Conservation (phyloP, 1,140 invertebrate genomes). For the Matsumurasca onukii region DNA sequence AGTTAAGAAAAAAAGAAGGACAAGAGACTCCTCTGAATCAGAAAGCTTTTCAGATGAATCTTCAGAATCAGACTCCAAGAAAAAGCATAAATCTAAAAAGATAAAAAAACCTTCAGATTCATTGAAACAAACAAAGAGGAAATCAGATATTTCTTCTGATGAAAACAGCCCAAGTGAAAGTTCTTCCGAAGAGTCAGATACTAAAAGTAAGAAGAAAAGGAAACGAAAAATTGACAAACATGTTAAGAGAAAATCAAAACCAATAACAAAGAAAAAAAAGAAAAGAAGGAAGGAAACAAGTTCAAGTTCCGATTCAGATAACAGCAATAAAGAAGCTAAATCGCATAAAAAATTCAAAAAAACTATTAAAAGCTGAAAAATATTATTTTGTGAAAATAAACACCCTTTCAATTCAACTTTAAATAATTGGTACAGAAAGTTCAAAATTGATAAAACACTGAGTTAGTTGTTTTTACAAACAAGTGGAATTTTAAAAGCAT, state of each 20-base stretch:
- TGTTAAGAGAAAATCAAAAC: constrained; percentile 34
- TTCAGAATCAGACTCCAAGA: constrained; percentile 28
- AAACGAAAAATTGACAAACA: constrained; percentile 30
- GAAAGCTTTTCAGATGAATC: constrained; percentile 31
- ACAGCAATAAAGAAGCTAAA: too few species aligned
- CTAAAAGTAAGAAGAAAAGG: constrained; percentile 16
- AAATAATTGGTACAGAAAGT: too few species aligned
- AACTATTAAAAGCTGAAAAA: too few species aligned
- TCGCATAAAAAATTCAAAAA: too few species aligned
- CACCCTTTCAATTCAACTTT: too few species aligned
- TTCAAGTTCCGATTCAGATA: not conserved
- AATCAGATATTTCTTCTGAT: constrained; percentile 13
- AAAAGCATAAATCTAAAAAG: constrained; percentile 33
- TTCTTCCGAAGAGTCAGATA: constrained; percentile 38
- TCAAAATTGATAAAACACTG: too few species aligned
- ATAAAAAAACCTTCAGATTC: constrained; percentile 39
- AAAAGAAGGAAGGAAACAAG: constrained; percentile 19
- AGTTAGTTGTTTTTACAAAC: too few species aligned
- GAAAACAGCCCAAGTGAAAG: constrained; percentile 33
- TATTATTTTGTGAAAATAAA: too few species aligned
- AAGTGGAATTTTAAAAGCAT: too few species aligned
- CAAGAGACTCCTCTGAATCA: constrained; percentile 33
- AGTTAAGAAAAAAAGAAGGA: constrained; percentile 38
- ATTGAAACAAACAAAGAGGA: constrained; percentile 31
- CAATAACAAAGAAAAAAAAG: constrained; percentile 19